Conservation (phyloP, 2,113 vertebrate species). For the Vulpes ferrilata region DNA sequence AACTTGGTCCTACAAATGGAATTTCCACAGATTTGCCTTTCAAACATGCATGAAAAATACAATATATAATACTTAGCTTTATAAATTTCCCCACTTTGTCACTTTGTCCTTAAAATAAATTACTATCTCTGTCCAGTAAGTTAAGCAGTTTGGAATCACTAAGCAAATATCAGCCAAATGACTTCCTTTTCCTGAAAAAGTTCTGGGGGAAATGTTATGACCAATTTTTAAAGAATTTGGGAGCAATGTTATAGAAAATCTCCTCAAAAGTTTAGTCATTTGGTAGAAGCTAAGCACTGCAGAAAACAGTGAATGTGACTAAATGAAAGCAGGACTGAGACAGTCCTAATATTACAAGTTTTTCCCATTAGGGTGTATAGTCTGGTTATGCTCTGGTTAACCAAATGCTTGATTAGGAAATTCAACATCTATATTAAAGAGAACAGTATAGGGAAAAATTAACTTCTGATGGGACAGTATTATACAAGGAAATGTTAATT, state of each 20-base stretch:
- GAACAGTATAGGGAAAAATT: neutral
- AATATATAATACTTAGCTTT: slow-evolving; percentile 89
- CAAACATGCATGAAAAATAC: slow-evolving; percentile 90
- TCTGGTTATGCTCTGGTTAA: neutral
- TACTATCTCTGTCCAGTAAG: slow-evolving; percentile 65
- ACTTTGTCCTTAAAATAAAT: slow-evolving; percentile 81
- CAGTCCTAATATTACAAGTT: neutral
- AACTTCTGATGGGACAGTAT: neutral
- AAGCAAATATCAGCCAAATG: slow-evolving; percentile 74
- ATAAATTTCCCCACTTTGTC: slow-evolving; percentile 84
- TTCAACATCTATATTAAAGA: neutral
- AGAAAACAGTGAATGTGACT: neutral
- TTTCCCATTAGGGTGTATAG: neutral
- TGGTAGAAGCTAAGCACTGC: neutral
- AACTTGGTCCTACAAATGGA: slow-evolving; percentile 85
- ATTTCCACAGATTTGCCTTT: slow-evolving; percentile 85
- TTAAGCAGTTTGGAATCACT: slow-evolving; percentile 76
- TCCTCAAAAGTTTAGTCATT: neutral
- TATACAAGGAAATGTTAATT: neutral
- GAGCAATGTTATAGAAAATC: neutral
- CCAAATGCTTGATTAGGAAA: neutral
- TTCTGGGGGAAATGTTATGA: slow-evolving; percentile 69
- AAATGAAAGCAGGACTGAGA: neutral
- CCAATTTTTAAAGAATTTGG: neutral
- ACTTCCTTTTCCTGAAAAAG: slow-evolving; percentile 68